Evolutionary conservation across 64 coral and sea anemone genomes (phyloP), one percentile per base, ranked within the genome.

Genomic region (Montipora efflorescens): DNA sequence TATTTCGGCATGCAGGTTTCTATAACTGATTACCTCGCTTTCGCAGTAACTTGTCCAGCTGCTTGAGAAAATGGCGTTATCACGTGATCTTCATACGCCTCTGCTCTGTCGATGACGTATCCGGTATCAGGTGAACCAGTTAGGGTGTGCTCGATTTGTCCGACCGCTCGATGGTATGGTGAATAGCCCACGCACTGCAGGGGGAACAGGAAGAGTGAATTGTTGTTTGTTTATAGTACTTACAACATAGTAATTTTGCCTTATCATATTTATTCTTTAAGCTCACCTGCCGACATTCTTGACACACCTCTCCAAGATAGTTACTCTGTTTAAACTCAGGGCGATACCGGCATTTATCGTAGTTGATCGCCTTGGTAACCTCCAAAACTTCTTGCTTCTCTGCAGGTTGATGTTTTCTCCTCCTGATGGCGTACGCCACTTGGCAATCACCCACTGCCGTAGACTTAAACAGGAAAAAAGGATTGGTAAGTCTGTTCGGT

Each of bases 331-430:
- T 85, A 10, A 98, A 55, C 50, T 95, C 59, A 8, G 84, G 77
- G 21, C 96, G 81, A 4, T 76, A 14, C 5, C 4, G 9, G 22
- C 96, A 98, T 48, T 92, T 92, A 8, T 95, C 15, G 59, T 92
- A 98, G 87, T 95, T 84, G 36, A 98, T 92, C 2, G 90, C 61
- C 48, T 95, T 98, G 71, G 96, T 79, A 13, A 98, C 83, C 45
- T 75, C 91, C 2, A 25, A 12, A 2, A 71, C 22, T 20, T 88
- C 28, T 10, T 44, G 82, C 13, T 87, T 21, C 21, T 51, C 7
- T 16, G 3, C 10, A 7, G 15, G 5, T n/a, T 71, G n/a, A 3
- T 16, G 13, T 25, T 64, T 55, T 1, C 78, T 21, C 1, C 19
- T 14, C 16, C 62, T 18, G n/a, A 92, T 68, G n/a, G 43, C 69